Evolutionary conservation across 2,797 vertebrate genomes (phyloP), one percentile per base, ranked within the genome.

Genomic region (Gallirallus australis): DNA sequence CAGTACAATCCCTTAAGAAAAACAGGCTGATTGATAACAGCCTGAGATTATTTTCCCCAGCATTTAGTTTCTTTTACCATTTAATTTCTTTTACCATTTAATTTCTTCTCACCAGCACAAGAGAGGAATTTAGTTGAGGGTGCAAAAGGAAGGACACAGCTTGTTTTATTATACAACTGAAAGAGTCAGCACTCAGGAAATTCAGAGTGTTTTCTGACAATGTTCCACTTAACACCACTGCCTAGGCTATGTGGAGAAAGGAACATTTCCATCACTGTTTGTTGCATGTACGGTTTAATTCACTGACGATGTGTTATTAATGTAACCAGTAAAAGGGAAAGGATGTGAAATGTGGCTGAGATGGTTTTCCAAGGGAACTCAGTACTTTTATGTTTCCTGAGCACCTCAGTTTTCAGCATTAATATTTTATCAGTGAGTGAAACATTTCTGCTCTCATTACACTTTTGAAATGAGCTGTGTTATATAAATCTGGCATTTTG

Each of bases 341-440:
- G 52, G 39, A 88, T 75, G 48, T 66, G 12, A 60, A 88, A 91
- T 52, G 33, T 70, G 24, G 18, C 63, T 89, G 86, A 93, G 66
- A 56, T 64, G 52, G 21, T 66, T 89, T 92, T 90, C n/a, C 8
- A 68, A 37, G 14, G 23, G 5, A 95, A 66, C 18, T 47, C 27
- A 56, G 15, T 42, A 24, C 77, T 90, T 85, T 79, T 71, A 40
- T 75, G 48, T 78, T 94, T 94, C 77, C 88, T 69, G 66, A 80
- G 35, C 76, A 50, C 47, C 23, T 86, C 53, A 60, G 24, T 76
- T 84, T 69, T 86, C 60, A 71, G 12, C 24, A 84, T 91, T 91
- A 96, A 85, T 84, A 66, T 89, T 95, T 88, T 54, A 94, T 57
- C 63, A 82, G 31, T 17, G 30, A 59, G 35, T 60, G 3, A 84